Base-by-base conservation (phyloP, 2,113 vertebrate genomes). In the Campylomormyrus numenius region DNA sequence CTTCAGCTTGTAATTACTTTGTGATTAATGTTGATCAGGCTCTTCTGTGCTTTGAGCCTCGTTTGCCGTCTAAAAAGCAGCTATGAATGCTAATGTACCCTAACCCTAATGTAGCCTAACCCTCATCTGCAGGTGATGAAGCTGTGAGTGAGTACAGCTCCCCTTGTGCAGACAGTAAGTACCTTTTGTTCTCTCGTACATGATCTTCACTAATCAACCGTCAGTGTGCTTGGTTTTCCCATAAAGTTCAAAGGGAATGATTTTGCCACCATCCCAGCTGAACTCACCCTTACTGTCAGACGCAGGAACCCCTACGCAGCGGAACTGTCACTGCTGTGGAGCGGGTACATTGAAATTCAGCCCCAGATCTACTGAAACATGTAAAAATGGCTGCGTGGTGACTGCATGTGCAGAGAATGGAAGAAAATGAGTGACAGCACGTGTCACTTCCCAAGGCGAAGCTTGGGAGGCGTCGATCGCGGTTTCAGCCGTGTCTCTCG, bases 131-230 rank as follows among this genome's bases (percentile, higher is more conserved):
- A 96, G 95, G 94, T 88, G 95, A 96, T 4, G 88, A 91, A 19
- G 94, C 94, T 0, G 91, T 92, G 21, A 91, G 92, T 1, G 93
- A 95, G 1, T 96, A 96, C 93, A 94, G 66, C 3, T 95, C 93
- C 53, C 89, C 94, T 9, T 96, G 96, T 90, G 92, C 91, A 83
- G 92, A 94, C 89, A 90, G 95, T 94, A 92, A 39, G 93, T 93
- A 24, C 6, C 10, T 74, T 80, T 53, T 19, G 19, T 80, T 31
- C 11, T 31, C n/a, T 49, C 85, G 0, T 6, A 50, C 49, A 17
- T 87, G 85, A 52, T 52, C 49, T 87, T 50, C 85, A 52, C n/a
- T 53, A 52, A 50, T 35, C 46, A 87, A 52, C 48, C 48, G 3
- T 35, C 45, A 89, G 27, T 52, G 66, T 31, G 35, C 48, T 48